Evolutionary conservation across 2,888 invertebrate genomes (phyloP).

Genomic region (Polylopha cassiicola): DNA sequence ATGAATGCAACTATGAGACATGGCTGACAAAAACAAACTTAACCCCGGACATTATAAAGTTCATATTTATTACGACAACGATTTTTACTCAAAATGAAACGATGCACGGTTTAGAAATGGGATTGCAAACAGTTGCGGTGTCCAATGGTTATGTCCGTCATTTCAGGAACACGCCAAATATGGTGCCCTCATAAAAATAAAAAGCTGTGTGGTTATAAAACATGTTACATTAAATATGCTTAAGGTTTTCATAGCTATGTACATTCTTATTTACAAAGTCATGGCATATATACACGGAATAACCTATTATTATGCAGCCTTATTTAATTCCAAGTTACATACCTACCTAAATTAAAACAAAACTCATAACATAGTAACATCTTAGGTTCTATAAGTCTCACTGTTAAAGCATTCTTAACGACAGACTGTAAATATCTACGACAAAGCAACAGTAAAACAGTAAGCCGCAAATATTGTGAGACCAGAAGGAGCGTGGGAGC

Average conservation of each 20-base stretch:
- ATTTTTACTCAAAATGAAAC: conserved; percentile 43
- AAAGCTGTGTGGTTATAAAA: conserved; percentile 58
- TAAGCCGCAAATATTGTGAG: conserved; percentile 59
- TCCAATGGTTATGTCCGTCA: conserved; percentile 69
- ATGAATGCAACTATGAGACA: conserved; percentile 48
- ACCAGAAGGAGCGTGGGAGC: conserved; percentile 62
- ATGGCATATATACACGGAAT: conserved; percentile 1
- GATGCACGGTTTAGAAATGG: conserved; percentile 54
- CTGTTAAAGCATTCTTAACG: conserved; percentile 16
- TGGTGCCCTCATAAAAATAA: conserved; percentile 69
- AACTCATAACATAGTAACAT: too few species aligned
- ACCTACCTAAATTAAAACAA: too few species aligned
- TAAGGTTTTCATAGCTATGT: too few species aligned
- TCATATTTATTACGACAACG: conserved; percentile 31
- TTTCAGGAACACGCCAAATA: conserved; percentile 70
- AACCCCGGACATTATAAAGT: conserved; percentile 38
- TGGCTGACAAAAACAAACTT: conserved; percentile 30
- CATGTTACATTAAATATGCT: conserved; percentile 34
- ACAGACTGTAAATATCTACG: conserved; percentile 29
- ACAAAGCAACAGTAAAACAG: conserved; percentile 41
- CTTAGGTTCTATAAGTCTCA: conserved; percentile 10
- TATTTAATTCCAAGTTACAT: too few species aligned
- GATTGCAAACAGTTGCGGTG: conserved; percentile 67
- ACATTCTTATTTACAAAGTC: not conserved
- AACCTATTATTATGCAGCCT: not conserved